Evolutionary conservation across 1,140 invertebrate genomes (phyloP).

Genomic region (Dreissena polymorpha): DNA sequence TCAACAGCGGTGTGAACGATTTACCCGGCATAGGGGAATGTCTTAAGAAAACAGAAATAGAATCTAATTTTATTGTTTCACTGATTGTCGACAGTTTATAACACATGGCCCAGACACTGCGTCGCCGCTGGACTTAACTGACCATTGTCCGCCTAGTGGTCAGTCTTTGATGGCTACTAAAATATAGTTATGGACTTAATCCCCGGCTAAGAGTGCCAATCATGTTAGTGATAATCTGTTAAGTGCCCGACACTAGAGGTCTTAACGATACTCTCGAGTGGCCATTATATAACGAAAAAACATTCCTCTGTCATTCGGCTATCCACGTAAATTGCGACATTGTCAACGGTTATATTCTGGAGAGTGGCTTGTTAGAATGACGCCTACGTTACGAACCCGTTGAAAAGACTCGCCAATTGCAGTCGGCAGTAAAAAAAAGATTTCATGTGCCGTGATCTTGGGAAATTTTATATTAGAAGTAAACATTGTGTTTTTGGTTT

Average conservation of each 20-base stretch:
- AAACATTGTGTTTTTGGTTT: too few relatives aligned
- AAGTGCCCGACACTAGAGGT: conserved; percentile 5
- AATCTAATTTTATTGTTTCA: conserved; percentile 10
- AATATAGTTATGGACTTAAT: background rate
- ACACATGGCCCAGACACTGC: background rate
- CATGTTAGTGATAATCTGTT: conserved; percentile 19
- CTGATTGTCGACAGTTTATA: conserved; percentile 2
- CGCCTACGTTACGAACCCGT: too few relatives aligned
- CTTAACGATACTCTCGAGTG: background rate
- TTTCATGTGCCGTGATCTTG: too few relatives aligned
- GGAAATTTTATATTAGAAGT: too few relatives aligned
- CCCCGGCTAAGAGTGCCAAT: conserved; percentile 3
- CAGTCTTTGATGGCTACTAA: background rate
- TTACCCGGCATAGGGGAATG: too few relatives aligned
- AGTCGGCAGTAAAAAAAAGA: too few relatives aligned
- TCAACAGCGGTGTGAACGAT: too few relatives aligned
- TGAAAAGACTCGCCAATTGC: too few relatives aligned
- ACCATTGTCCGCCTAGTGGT: background rate
- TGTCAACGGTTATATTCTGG: too few relatives aligned
- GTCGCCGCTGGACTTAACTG: conserved; percentile 9
- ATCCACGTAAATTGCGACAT: too few relatives aligned
- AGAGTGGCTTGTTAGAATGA: too few relatives aligned
- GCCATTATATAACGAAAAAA: background rate
- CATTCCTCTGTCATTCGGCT: too few relatives aligned
- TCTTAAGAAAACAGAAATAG: conserved; percentile 10